phyloP scores from a whole-genome alignment of 2,113 vertebrate genomes.

The Phyllostomus hastatus region DNA sequence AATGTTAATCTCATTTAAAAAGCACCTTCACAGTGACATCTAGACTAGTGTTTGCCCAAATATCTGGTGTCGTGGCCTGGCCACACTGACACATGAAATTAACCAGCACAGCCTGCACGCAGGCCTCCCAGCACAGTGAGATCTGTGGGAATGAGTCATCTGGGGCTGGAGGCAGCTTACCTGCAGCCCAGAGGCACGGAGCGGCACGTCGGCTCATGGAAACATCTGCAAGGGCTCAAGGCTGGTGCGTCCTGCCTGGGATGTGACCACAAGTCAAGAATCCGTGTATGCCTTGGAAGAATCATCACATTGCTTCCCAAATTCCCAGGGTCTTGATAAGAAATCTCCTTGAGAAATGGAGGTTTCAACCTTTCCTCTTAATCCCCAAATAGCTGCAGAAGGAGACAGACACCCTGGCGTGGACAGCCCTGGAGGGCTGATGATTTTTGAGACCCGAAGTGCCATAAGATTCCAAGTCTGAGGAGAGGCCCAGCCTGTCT shows the following conservation, averaged over 20 bases:
- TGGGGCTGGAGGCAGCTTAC: not conserved
- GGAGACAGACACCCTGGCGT: not conserved
- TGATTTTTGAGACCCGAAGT: not conserved
- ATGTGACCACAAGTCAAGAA: not conserved
- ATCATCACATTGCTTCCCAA: not conserved
- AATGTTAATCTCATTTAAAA: not conserved
- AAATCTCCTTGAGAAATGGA: slow-evolving; percentile 3
- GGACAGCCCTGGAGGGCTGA: not conserved
- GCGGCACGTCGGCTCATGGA: not conserved
- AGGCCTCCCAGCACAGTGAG: rapidly evolving
- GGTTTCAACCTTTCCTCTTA: not conserved
- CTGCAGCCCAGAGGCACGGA: not conserved
- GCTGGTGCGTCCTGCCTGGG: not conserved
- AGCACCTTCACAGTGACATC: not conserved
- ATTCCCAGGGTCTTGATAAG: not conserved
- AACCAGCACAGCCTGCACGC: not conserved
- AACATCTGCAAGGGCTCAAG: not conserved
- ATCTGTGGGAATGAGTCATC: not conserved
- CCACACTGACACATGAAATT: not conserved
- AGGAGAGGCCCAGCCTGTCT: not conserved
- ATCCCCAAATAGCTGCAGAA: not conserved
- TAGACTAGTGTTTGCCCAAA: not conserved
- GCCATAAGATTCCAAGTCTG: not conserved
- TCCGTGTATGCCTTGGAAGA: not conserved
- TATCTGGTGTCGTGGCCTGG: not conserved